Base-by-base conservation (phyloP, 92 coral and sea anemone genomes). In the Ricordea florida region DNA sequence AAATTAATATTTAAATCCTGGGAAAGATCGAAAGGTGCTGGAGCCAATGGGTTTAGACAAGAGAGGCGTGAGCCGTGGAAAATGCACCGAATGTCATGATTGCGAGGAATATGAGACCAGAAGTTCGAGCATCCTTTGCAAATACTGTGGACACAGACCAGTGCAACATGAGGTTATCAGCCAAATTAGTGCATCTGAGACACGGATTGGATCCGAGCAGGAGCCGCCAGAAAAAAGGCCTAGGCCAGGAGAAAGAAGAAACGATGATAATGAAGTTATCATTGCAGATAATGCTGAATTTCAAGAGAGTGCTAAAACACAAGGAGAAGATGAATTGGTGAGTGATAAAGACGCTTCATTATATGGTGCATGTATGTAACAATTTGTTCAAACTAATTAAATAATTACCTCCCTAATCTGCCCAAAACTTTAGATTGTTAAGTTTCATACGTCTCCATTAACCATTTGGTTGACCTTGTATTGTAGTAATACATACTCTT, bases 1-100 rank as follows among this genome's bases (percentile, higher is more conserved):
- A 59, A 17, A 59, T 30, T 32, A 9, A 34, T 59, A 22, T 59
- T 36, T 34, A 36, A 0, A 59, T 59, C 66, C 34, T 32, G 42
- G 68, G 68, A 61, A 61, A 36, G 48, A 61, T 61, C 49, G 20
- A 23, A 58, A 21, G 68, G 49, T 61, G 68, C 11, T 50, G 15
- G 68, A 61, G 68, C 68, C 69, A 62, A 62, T 72, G 79, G 79
- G 63, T 41, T 23, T 32, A 72, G 79, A 72, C 56, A 72, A 72
- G 79, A n/a, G 57, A 36, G 57, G 68, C 25, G 66, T 53, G 14
- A 17, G 41, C 41, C 79, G 56, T 43, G 79, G 79, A 30, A 69
- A 69, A 37, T 69, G 76, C 48, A 69, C 46, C 32, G 22, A 47
- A 49, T 69, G 76, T 36, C 14, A 69, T 36, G 65, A 57, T n/a